phyloP scores from a whole-genome alignment of 1,140 invertebrate species.

The Sitodiplosis mosellana region DNA sequence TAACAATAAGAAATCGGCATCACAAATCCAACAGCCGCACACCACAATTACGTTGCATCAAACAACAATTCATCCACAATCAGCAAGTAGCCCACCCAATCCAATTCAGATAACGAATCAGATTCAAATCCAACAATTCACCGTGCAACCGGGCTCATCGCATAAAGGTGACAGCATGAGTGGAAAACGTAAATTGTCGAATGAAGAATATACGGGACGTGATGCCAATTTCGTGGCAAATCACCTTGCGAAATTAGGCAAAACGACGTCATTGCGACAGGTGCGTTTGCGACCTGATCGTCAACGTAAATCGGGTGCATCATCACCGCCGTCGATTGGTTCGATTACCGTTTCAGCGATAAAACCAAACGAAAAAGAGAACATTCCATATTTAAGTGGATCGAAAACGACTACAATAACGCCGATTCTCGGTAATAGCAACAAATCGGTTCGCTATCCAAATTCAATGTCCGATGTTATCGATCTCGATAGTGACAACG shows the following conservation, averaged over 20 bases:
- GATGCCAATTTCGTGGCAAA: too few relatives aligned
- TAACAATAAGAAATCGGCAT: neutral
- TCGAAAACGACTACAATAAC: conserved; percentile 2
- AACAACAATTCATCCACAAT: conserved; percentile 4
- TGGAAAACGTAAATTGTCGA: neutral
- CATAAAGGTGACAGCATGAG: neutral
- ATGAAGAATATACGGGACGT: neutral
- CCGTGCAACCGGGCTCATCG: conserved; percentile 1
- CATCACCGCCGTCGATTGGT: neutral
- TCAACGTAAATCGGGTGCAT: neutral
- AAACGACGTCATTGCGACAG: neutral
- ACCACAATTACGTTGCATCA: conserved; percentile 4
- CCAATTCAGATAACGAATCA: conserved; percentile 5
- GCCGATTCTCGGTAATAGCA: neutral
- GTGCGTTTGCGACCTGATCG: neutral
- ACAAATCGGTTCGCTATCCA: conserved; percentile 2
- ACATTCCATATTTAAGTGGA: conserved; percentile 24
- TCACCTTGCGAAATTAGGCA: neutral
- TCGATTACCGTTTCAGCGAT: neutral
- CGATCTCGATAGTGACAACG: conserved; percentile 22
- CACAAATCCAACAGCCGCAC: conserved; percentile 4
- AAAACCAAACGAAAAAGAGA: conserved; percentile 25
- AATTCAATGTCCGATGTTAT: conserved; percentile 38
- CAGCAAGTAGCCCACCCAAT: neutral
- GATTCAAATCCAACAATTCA: conserved; percentile 5